Evolutionary conservation across 2,797 vertebrate species (phyloP).

Genomic region (Tangara arthus): DNA sequence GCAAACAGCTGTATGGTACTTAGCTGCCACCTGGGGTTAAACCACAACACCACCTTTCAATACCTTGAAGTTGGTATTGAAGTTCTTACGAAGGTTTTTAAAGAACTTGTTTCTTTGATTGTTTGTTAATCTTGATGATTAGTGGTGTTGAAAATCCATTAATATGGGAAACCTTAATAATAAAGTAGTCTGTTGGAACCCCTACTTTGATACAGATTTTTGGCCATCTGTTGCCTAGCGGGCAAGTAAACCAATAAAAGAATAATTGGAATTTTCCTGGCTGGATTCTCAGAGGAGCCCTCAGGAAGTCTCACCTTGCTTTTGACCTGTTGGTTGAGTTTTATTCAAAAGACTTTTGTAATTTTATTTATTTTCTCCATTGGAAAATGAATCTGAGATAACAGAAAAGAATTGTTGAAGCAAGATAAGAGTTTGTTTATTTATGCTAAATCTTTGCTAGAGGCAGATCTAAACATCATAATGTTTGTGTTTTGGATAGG

Average conservation of each 20-base stretch:
- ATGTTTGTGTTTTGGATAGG: background rate
- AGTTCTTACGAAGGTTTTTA: background rate
- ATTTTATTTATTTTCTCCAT: background rate
- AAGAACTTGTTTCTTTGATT: background rate
- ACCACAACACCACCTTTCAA: background rate
- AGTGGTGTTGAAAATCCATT: background rate
- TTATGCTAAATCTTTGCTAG: background rate
- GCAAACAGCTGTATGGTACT: background rate
- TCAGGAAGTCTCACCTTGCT: constrained; percentile 20
- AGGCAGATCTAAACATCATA: background rate
- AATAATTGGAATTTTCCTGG: constrained; percentile 8
- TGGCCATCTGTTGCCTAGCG: constrained; percentile 13
- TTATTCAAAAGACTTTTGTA: background rate
- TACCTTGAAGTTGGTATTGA: background rate
- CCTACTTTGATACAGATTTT: background rate
- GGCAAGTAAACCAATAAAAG: constrained; percentile 27
- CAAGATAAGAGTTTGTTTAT: background rate
- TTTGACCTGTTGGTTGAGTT: constrained; percentile 20
- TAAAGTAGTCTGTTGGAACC: background rate
- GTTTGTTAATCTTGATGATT: background rate
- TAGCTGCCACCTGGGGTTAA: background rate
- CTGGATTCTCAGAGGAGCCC: background rate
- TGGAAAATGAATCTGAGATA: background rate
- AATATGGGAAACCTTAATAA: background rate
- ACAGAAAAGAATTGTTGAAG: background rate